Evolutionary conservation across 2,888 invertebrate genomes (phyloP).

Genomic region (Diogma glabrata): DNA sequence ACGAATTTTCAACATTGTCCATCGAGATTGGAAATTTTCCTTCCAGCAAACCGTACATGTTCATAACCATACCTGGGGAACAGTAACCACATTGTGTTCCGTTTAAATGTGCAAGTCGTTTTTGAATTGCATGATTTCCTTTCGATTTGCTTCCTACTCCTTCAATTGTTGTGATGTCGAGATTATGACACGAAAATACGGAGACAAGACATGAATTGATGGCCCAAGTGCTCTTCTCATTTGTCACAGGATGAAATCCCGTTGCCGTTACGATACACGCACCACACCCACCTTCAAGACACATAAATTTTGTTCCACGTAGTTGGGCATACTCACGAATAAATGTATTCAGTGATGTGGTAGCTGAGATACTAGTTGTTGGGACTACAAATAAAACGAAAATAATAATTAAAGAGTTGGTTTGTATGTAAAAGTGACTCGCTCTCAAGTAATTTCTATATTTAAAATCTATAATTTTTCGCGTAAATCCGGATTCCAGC

Average conservation of each 20-base stretch:
- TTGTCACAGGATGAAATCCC: slow-evolving; percentile 32
- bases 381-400: no score
- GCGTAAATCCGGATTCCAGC: no score
- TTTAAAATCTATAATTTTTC: no score
- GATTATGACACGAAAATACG: slow-evolving; percentile 46
- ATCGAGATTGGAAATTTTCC: slow-evolving; percentile 36
- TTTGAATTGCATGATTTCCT: slow-evolving; percentile 53
- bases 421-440: no score
- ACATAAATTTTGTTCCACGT: slow-evolving; percentile 47
- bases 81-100: slow-evolving; percentile 60
- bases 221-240: slow-evolving; percentile 40
- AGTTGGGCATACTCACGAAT: slow-evolving; percentile 40
- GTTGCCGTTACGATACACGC: slow-evolving; percentile 40
- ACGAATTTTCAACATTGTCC: slow-evolving; percentile 49
- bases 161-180: slow-evolving; percentile 55
- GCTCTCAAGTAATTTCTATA: no score
- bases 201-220: slow-evolving; percentile 45
- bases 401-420: no score
- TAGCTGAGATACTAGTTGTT: slow-evolving; percentile 12
- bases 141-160: slow-evolving; percentile 47
- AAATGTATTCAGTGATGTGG: slow-evolving; percentile 41
- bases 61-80: slow-evolving; percentile 65
- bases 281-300: slow-evolving; percentile 51
- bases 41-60: slow-evolving; percentile 45
- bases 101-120: slow-evolving; percentile 44